Evolutionary conservation across 2,113 vertebrate genomes (phyloP).

Genomic region (Oostethus manadensis): DNA sequence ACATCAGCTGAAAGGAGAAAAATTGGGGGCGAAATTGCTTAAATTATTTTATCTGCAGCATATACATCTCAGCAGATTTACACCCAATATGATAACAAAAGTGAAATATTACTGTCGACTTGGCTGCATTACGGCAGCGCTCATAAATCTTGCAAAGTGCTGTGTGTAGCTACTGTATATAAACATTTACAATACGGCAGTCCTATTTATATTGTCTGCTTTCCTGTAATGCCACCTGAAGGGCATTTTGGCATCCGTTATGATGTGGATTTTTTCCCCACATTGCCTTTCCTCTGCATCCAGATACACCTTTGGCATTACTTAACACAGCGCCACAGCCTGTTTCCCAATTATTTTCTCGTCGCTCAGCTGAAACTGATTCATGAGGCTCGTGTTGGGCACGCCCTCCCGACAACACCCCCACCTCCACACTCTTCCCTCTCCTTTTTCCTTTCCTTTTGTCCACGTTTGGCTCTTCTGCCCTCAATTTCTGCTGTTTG

Average conservation of each 20-base stretch:
- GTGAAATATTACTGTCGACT: conserved; percentile 75
- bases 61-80: conserved; percentile 71
- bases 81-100: conserved; percentile 71
- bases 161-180: conserved; percentile 62
- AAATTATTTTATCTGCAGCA: conserved; percentile 68
- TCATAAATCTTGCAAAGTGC: conserved; percentile 69
- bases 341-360: conserved; percentile 75
- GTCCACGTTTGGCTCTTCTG: background rate
- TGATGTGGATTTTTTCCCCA: conserved; percentile 62
- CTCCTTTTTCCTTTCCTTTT: conserved; percentile 8
- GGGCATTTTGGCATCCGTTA: conserved; percentile 67
- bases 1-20: conserved; percentile 34
- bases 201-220: conserved; percentile 73
- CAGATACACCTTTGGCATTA: conserved; percentile 60
- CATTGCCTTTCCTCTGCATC: conserved; percentile 47
- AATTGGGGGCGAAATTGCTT: conserved; percentile 57
- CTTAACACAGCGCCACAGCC: conserved; percentile 56
- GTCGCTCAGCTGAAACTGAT: conserved; percentile 68
- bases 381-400: conserved; percentile 60
- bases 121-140: conserved; percentile 57
- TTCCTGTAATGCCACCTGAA: conserved; percentile 69
- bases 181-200: conserved; percentile 75
- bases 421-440: conserved; percentile 21
- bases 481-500: background rate
- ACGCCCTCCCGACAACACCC: conserved; percentile 45